These are phyloP conservation scores for Todus mexicanus DNA, from an alignment of 2,797 vertebrate species.

Conservation along the genomic window DNA sequence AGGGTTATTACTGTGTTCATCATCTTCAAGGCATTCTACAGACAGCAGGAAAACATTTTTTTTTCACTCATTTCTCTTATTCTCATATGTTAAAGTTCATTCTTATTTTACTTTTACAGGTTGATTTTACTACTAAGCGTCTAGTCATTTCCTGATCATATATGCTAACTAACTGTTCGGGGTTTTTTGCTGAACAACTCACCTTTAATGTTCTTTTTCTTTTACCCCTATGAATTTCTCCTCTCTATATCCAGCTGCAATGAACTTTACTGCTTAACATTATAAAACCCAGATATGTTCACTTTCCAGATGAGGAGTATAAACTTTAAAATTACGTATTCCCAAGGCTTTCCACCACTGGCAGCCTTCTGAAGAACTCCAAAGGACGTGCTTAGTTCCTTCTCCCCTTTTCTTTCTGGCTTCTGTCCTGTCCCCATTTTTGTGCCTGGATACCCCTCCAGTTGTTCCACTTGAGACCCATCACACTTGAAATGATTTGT, in stretches of 20 bases:
- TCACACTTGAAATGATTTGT: neutral
- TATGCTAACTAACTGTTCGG: accelerated
- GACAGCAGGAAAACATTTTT: neutral
- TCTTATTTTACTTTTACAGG: neutral
- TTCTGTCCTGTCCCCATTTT: neutral
- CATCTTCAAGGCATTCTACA: neutral
- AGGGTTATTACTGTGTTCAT: conserved; percentile 30
- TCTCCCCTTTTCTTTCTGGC: neutral
- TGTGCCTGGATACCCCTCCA: neutral
- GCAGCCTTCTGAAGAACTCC: neutral
- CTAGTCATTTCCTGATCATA: neutral
- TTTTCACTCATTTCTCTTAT: neutral
- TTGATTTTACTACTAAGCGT: neutral
- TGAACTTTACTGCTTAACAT: neutral
- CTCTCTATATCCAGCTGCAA: neutral
- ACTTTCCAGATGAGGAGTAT: neutral
- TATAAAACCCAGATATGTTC: neutral
- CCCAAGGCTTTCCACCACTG: neutral
- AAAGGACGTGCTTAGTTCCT: neutral
- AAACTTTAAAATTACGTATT: neutral
- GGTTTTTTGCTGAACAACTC: neutral
- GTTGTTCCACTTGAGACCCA: neutral
- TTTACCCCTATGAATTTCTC: neutral
- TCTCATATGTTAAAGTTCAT: neutral
- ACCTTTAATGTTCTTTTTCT: neutral